Percentiles rank a stretch among this genome's conserved stretches.
These are phyloP conservation scores for Lamellibrachia satsuma DNA, from an alignment of 2,888 invertebrate genomes.

Conservation along the genomic window DNA sequence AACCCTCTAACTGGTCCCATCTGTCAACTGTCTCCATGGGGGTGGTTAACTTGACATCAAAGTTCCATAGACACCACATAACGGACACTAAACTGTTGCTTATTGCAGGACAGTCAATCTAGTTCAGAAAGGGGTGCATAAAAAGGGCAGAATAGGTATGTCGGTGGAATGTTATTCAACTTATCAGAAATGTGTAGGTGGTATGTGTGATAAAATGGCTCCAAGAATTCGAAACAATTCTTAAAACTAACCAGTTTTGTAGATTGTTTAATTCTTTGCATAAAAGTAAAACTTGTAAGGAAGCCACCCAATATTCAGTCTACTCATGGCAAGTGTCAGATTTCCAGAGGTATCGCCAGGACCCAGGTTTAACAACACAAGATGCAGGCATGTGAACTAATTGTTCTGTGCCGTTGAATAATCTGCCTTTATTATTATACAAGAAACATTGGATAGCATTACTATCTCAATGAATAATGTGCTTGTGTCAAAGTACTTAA, in stretches of 20 bases:
- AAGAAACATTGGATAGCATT: not conserved
- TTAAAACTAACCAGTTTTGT: not conserved
- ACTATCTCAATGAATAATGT: not conserved
- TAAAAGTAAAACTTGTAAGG: not conserved
- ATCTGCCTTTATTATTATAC: not conserved
- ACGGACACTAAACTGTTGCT: not conserved
- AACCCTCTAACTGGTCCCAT: not conserved
- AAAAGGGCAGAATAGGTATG: not conserved
- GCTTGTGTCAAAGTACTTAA: not conserved
- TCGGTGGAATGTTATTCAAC: not conserved
- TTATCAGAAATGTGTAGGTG: not conserved
- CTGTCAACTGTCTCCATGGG: not conserved
- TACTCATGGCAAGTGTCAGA: not conserved
- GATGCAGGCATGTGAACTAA: not conserved
- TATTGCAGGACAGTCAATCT: not conserved
- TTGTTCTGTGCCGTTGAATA: not conserved
- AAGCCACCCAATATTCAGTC: too few relatives aligned
- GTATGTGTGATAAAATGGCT: not conserved
- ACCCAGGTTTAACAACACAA: not conserved
- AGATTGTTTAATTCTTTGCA: not conserved
- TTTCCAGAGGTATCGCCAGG: not conserved
- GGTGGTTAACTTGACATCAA: not conserved
- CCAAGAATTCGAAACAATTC: not conserved
- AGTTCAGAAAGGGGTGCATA: conserved; percentile 1
- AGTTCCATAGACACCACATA: not conserved